Conservation (phyloP, 2,888 invertebrate species). For the Drosophila emarginata region DNA sequence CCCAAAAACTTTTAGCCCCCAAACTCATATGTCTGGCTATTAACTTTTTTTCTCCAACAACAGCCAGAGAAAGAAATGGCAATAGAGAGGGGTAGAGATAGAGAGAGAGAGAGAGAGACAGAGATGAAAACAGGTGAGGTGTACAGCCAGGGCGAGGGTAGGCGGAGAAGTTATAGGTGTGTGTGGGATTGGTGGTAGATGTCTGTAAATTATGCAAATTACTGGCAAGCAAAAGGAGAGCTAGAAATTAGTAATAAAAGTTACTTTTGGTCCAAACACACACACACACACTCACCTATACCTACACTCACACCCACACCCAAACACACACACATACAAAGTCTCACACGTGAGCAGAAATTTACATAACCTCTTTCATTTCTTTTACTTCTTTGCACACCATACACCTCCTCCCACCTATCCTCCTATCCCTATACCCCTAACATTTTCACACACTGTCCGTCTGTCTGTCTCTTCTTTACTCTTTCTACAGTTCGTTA, state of each 20-base stretch:
- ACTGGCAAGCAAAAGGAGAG: conserved; percentile 27
- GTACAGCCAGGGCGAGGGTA: background rate
- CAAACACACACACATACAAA: background rate
- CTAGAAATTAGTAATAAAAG: conserved; percentile 50
- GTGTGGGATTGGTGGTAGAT: background rate
- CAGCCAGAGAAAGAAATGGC: too few relatives aligned
- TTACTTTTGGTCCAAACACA: conserved; percentile 21
- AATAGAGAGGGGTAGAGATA: background rate
- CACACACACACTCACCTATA: conserved; percentile 23
- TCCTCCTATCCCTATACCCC: background rate
- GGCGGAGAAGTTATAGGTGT: background rate
- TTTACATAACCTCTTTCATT: conserved; percentile 71
- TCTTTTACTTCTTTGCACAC: background rate
- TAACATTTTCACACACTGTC: background rate
- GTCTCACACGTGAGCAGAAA: conserved; percentile 31
- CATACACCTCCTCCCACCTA: too few relatives aligned
- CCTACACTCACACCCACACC: background rate
- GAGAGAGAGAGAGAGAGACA: background rate
- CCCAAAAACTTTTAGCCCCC: conserved; percentile 23
- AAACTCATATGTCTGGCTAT: conserved; percentile 66
- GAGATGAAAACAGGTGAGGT: background rate
- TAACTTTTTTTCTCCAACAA: conserved; percentile 45
- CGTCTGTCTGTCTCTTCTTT: background rate
- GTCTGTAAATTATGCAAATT: conserved; percentile 69
- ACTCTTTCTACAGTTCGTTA: background rate